A percentile compares a stretch with the other conserved stretches of the same genome.
phyloP scores from a whole-genome alignment of 37 sponge, comb jelly and placozoan genomes.

The Bolinopsis microptera region DNA sequence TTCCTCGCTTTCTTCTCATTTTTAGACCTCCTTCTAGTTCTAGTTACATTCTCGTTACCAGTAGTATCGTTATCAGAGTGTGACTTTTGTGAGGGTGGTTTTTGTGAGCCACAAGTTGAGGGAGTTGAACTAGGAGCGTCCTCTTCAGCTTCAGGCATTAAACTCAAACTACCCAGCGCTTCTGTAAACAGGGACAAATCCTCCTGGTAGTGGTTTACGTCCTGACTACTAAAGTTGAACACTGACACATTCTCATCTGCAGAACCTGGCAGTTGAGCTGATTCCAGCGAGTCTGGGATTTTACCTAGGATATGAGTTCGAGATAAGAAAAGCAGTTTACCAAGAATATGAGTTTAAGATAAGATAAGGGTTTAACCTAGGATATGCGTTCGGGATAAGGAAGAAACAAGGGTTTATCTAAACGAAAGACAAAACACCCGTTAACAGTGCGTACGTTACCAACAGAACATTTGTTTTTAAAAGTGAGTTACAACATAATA shows the following conservation, averaged over 20 bases:
- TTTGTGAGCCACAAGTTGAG: conserved; percentile 4
- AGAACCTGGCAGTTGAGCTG: background rate
- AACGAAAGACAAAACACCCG: no score
- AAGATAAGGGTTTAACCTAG: no score
- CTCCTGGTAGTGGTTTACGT: conserved; percentile 48
- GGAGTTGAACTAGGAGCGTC: background rate
- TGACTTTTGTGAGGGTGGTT: background rate
- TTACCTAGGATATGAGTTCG: background rate
- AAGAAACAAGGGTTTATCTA: no score
- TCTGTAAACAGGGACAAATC: conserved; percentile 19
- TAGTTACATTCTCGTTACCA: background rate
- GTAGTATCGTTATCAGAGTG: background rate
- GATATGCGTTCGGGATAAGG: no score
- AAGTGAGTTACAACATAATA: no score
- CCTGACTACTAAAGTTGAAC: conserved; percentile 57
- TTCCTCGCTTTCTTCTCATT: conserved; percentile 55
- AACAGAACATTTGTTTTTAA: no score
- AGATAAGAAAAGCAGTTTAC: no score
- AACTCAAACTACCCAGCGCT: conserved; percentile 43
- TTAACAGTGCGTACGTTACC: no score
- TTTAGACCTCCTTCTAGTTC: conserved; percentile 32
- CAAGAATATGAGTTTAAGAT: no score
- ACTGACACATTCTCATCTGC: conserved; percentile 45
- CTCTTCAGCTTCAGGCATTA: conserved; percentile 40
- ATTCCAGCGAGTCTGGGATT: background rate